Evolutionary conservation across 2,888 invertebrate species (phyloP), one percentile per base, ranked within the genome.

Genomic region (Trissolcus brochymenae): DNA sequence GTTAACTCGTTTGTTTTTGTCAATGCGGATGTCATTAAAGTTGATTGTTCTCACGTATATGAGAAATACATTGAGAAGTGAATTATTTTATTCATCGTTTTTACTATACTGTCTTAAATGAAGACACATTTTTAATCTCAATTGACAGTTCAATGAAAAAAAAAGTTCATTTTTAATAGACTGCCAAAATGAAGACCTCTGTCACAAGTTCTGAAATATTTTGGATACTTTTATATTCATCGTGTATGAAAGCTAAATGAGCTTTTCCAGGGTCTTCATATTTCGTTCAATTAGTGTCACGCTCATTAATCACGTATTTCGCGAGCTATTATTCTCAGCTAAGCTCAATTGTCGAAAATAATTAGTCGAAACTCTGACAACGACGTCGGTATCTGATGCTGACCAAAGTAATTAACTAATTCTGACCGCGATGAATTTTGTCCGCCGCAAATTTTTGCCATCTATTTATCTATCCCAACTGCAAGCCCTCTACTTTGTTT

Each of bases 361-460:
- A 79, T 79, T 79, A 79, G 76, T 79, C 72, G 68, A 57, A 65
- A 61, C 60, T 64, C 75, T 54, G 67, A 68, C 67, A 72, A 78
- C 51, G 72, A 68, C 68, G 64, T 49, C 21, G 74, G 54, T 71
- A 62, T 61, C 67, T 61, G 56, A 56, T 40, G 50, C 59, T 60
- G 70, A 78, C 68, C 71, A 41, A 57, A 62, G 62, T 66, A 62
- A 74, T 78, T 73, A 78, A 71, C 71, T 64, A 68, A 60, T 73
- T 56, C 43, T 11, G 51, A 54, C 53, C 54, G 4, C 49, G 61
- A 40, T 57, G 59, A 70, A 78, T 66, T 72, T 65, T 54, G 21
- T 56, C 2, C 56, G 43, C 29, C 62, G 6, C 55, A 29, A 29
- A 55, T 68, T 66, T 65, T 64, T 62, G 35, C 55, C 57, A 19